Evolutionary conservation across 2,888 invertebrate species (phyloP), one percentile per base, ranked within the genome.

Genomic region (Leptopterna dolabrata): DNA sequence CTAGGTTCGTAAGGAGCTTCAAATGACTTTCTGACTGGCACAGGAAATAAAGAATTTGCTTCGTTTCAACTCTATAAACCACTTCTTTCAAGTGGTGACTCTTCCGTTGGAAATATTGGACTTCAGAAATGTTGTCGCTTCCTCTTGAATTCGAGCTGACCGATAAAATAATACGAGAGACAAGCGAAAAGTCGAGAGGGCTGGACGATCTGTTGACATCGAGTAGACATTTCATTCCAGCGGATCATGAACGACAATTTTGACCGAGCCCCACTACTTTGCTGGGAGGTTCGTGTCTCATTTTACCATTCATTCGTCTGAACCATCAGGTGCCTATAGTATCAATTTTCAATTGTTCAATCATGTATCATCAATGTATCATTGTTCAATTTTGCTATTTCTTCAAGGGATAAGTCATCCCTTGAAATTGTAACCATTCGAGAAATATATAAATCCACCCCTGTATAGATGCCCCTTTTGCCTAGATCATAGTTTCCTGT

Each of bases 81-180:
- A 63, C 63, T 63, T 63, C 24, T 63, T 63, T 63, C 24, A 13
- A 63, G 63, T 19, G 55, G 55, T 63, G 63, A 63, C 63, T 24
- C 2, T n/a, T 55, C 24, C 24, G 63, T 24, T 24, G 63, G 63
- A 11, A 63, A 6, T 1, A 7, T 3, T 0, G 63, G 24, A 24
- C 63, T 63, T 63, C 9, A 27, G 9, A 24, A 24, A 24, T 63
- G 63, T 63, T 63, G 11, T 27, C 19, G 27, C 24, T 24, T 63
- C 24, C 63, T 63, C 63, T 63, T 63, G 63, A 63, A 63, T 63
- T 63, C 63, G 63, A 63, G 63, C 24, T 63, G 63, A 63, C 63
- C 63, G 63, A 63, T 63, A 63, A 27, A 63, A 63, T 63, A 63
- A 63, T 63, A 63, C 24, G 63, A 63, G 63, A 63, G 63, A 63